These are phyloP conservation scores for Caenorhabditis elegans DNA, from an alignment of 1,140 invertebrate genomes.

Conservation along the genomic window WBcel235 BX284604.4:13716001-13716500, in stretches of 20 bases:
- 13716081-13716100: constrained; percentile 76
- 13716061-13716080: constrained; percentile 75
- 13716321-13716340: constrained; percentile 80
- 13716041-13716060: constrained; percentile 79
- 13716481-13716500: too few relatives aligned
- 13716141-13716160: constrained; percentile 81
- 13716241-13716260: constrained; percentile 80
- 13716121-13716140: constrained; percentile 78
- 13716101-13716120: constrained; percentile 73
- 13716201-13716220: constrained; percentile 76
- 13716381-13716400: constrained; percentile 62
- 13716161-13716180: constrained; percentile 75
- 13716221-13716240: constrained; percentile 77
- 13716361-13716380: constrained; percentile 69
- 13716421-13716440: too few relatives aligned
- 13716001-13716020: constrained; percentile 80
- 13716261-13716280: constrained; percentile 77
- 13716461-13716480: too few relatives aligned
- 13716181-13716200: constrained; percentile 78
- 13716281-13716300: constrained; percentile 85
- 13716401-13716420: too few relatives aligned
- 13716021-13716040: constrained; percentile 78
- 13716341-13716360: constrained; percentile 75
- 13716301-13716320: constrained; percentile 82
- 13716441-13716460: too few relatives aligned